phyloP scores from a whole-genome alignment of 2,888 invertebrate genomes.

The Eupithecia vulgata region DNA sequence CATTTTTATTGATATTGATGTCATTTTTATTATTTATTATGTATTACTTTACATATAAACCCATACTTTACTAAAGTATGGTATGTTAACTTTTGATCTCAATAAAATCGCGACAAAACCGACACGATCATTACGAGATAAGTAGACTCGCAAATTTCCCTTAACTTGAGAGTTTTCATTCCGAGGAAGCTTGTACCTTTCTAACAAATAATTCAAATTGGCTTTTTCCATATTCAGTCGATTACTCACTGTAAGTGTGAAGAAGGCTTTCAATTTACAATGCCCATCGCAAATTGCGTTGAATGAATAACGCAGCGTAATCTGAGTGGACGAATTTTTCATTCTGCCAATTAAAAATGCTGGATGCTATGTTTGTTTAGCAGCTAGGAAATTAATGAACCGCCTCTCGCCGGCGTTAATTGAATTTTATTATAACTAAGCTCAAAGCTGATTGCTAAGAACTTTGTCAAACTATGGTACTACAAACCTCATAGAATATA shows the following conservation, averaged over 20 bases:
- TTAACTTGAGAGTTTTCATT: neutral
- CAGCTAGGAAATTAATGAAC: constrained; percentile 71
- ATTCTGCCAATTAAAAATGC: constrained; percentile 78
- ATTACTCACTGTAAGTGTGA: constrained; percentile 50
- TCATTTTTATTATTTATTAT: too few species aligned
- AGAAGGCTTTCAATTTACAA: constrained; percentile 51
- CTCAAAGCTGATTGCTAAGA: constrained; percentile 13
- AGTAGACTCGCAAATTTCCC: neutral
- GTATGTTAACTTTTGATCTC: neutral
- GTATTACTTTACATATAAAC: too few species aligned
- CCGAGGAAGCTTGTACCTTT: neutral
- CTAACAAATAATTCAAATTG: neutral
- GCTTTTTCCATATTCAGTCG: constrained; percentile 40
- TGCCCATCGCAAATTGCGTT: constrained; percentile 61
- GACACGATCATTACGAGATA: neutral
- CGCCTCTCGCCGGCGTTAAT: constrained; percentile 46
- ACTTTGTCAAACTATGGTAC: neutral
- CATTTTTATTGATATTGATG: too few species aligned
- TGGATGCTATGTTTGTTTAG: constrained; percentile 63
- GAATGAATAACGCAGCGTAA: constrained; percentile 69
- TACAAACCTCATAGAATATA: constrained; percentile 95
- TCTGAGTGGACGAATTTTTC: constrained; percentile 75
- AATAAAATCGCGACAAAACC: neutral
- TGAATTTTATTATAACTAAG: constrained; percentile 39
- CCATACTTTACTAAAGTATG: too few species aligned